Base-by-base conservation (phyloP, 2,113 vertebrate genomes). In the Forbesichthys agassizii region DNA sequence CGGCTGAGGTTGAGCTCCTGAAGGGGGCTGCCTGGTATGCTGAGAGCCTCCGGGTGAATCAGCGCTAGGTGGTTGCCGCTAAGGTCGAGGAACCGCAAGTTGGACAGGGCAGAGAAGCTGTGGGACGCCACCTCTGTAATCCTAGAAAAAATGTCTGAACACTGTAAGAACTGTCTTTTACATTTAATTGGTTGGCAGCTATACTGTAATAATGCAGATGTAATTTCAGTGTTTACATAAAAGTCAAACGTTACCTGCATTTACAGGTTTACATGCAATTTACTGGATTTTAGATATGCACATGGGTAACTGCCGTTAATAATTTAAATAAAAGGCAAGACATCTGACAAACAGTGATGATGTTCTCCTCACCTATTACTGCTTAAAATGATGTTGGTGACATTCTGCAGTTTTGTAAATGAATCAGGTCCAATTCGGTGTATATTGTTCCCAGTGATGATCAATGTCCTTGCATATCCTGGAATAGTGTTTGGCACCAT, bases 1-100 rank as follows among this genome's bases (percentile, higher is more conserved):
- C 64, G 62, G 79, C 91, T 93, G 42, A 94, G 88, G 84, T 91
- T 92, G 48, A 94, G 91, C 70, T 92, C 91, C 75, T 86, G 88
- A n/a, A 94, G 89, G 11, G 92, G 89, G 57, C 91, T 88, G 27
- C 88, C 89, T 0, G 86, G 84, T 10, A 92, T 86, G 10, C 54
- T 85, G 68, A 94, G 89, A 11, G 93, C 91, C 42, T 93, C 88
- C 0, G 91, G 93, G 18, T 92, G 92, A 74, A 94, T 92, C 66
- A 90, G 79, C 0, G 79, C 79, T 75, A 94, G 69, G 5, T 49
- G 85, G 86, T 93, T 94, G 48, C 83, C 78, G 52, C 91, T 93
- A 72, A 93, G 88, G 77, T 93, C 90, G 69, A 94, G 80, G 57
- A 81, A 85, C 46, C 83, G 86, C 55, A 94, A 87, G 68, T 75